A percentile compares a stretch with the other conserved stretches of the same genome.
phyloP scores from a whole-genome alignment of 2,797 vertebrate species.

The Todus mexicanus region DNA sequence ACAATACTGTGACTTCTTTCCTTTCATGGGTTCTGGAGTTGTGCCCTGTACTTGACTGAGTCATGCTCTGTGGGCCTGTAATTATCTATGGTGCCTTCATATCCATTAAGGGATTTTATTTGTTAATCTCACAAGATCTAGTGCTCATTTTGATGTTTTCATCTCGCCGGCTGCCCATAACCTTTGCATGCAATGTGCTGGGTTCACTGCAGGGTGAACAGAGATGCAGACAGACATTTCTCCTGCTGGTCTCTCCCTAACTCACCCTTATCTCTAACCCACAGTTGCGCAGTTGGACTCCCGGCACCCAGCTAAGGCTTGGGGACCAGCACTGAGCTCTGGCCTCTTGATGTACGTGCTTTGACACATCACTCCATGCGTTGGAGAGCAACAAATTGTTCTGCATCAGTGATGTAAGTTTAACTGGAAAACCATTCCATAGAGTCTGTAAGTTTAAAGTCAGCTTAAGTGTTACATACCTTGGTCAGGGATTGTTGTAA shows the following conservation, averaged over 20 bases:
- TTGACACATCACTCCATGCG: neutral
- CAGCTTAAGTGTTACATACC: neutral
- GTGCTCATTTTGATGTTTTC: neutral
- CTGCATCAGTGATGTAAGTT: neutral
- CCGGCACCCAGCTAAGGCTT: neutral
- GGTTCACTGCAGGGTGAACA: neutral
- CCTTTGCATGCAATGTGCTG: neutral
- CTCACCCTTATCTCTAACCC: neutral
- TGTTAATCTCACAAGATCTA: neutral
- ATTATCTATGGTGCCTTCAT: neutral
- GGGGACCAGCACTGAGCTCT: neutral
- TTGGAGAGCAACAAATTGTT: neutral
- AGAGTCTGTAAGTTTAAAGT: neutral
- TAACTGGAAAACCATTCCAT: neutral
- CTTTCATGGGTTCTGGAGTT: neutral
- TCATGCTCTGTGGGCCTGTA: neutral
- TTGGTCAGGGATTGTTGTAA: neutral
- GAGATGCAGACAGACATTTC: neutral
- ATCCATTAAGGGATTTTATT: conserved; percentile 10
- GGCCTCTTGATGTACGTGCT: fast-evolving
- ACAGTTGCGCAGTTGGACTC: neutral
- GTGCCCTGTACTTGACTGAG: neutral
- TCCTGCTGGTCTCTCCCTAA: neutral
- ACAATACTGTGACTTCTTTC: neutral
- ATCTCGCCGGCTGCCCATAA: neutral